Evolutionary conservation across 2,113 vertebrate genomes (phyloP), one percentile per base, ranked within the genome.

Genomic region (Mirza zaza): DNA sequence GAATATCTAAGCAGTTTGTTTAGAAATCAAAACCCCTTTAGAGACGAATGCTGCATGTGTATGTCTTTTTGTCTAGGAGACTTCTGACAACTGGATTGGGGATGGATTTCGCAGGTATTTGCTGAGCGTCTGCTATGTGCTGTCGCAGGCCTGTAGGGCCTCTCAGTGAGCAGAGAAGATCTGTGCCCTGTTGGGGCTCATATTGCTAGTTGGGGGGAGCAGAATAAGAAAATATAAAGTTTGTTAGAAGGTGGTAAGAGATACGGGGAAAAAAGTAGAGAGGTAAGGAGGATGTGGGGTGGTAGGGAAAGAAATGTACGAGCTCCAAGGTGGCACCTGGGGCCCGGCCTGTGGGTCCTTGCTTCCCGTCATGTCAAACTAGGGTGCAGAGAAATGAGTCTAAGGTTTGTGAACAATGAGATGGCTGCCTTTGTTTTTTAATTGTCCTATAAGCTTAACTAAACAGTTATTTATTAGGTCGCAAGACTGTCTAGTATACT

Each of bases 1-100:
- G n/a, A 84, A 77, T 90, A 76, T 92, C 75, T 85, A 90, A 92
- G 48, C 42, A 80, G 8, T 92, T 81, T 80, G 25, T 90, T 94
- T 7, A 29, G 55, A 95, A 91, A 96, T n/a, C 25, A 52, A 80
- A 95, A 63, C 85, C 39, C 14, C 48, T 87, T 57, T 59, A 39
- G 42, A 88, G 68, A 25, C 75, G n/a, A 80, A 52, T 76, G 34
- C 55, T 77, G 12, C 23, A 36, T 8, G 2, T 50, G 27, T 77
- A 32, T 90, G 14, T 91, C 55, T 95, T 79, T 95, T 90, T 23
- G 10, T 73, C 21, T 67, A 5, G 79, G 82, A 34, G 34, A 83
- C 59, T 86, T 96, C 76, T 55, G 61, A 55, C 48, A 25, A 42
- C n/a, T 39, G 50, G 95, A n/a, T 75, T 45, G 67, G 63, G 52